These are phyloP conservation scores for Tragopan temminckii DNA, from an alignment of 2,797 vertebrate species.

Conservation along the genomic window DNA sequence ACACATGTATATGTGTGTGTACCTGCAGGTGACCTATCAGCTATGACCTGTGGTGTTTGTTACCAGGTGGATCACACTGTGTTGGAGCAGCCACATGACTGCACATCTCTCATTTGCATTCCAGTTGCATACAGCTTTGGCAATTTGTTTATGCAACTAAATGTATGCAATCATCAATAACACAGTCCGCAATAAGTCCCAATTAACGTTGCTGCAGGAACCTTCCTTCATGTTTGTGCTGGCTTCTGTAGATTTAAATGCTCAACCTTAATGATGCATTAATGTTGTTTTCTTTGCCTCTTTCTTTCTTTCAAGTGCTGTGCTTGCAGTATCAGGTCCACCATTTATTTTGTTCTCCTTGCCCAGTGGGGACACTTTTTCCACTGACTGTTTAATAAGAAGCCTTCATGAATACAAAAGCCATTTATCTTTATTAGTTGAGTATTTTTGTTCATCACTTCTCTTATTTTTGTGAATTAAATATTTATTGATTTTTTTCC, in stretches of 20 bases:
- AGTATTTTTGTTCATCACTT: slow-evolving; percentile 45
- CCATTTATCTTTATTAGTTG: slow-evolving; percentile 64
- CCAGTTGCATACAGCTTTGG: not conserved
- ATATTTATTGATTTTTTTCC: slow-evolving; percentile 58
- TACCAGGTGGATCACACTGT: not conserved
- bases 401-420: not conserved
- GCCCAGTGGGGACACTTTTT: slow-evolving; percentile 36
- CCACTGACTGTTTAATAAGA: slow-evolving; percentile 48
- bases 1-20: accelerated
- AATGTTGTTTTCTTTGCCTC: not conserved
- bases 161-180: slow-evolving; percentile 23
- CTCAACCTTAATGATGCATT: slow-evolving; percentile 45
- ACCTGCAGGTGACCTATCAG: not conserved
- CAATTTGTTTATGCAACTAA: slow-evolving; percentile 1
- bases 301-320: not conserved
- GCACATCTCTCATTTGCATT: not conserved
- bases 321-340: slow-evolving; percentile 18
- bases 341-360: slow-evolving; percentile 53
- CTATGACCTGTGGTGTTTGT: not conserved
- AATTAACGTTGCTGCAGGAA: slow-evolving; percentile 32
- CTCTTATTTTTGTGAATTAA: slow-evolving; percentile 63
- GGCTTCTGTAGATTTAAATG: slow-evolving; percentile 32
- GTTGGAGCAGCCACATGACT: not conserved
- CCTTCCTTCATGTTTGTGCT: slow-evolving; percentile 26
- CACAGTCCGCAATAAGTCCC: not conserved